Evolutionary conservation across 2,113 vertebrate species (phyloP).

Genomic region (Myanophis thanlyinensis): DNA sequence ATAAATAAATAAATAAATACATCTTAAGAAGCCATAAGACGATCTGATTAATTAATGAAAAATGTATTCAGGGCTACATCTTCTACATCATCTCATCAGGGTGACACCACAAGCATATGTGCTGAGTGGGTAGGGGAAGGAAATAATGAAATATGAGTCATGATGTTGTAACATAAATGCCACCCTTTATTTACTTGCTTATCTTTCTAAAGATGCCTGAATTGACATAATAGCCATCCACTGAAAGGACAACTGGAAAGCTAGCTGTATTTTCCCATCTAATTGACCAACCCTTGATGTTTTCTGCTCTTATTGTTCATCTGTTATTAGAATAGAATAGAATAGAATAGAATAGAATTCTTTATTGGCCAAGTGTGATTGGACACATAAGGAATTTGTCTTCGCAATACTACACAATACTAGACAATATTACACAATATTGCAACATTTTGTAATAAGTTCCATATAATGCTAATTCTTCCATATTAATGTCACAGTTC

Average conservation of each 20-base stretch:
- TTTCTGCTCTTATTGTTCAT: not conserved
- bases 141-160: not conserved
- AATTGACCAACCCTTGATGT: not conserved
- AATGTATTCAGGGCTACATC: not conserved
- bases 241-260: not conserved
- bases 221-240: not conserved
- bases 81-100: not conserved
- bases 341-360: no score
- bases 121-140: not conserved
- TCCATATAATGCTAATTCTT: not conserved
- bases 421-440: no score
- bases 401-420: no score
- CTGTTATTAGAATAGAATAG: no score
- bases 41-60: not conserved
- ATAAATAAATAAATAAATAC: no score
- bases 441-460: not conserved
- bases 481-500: not conserved
- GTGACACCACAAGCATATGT: not conserved
- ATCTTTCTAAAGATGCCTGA: not conserved
- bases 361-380: no score
- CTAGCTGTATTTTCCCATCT: not conserved
- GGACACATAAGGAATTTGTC: no score
- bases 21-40: not conserved
- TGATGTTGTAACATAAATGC: not conserved
- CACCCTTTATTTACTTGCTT: not conserved